Conservation (phyloP, 1,140 invertebrate genomes). For the Caenorhabditis remanei region DNA sequence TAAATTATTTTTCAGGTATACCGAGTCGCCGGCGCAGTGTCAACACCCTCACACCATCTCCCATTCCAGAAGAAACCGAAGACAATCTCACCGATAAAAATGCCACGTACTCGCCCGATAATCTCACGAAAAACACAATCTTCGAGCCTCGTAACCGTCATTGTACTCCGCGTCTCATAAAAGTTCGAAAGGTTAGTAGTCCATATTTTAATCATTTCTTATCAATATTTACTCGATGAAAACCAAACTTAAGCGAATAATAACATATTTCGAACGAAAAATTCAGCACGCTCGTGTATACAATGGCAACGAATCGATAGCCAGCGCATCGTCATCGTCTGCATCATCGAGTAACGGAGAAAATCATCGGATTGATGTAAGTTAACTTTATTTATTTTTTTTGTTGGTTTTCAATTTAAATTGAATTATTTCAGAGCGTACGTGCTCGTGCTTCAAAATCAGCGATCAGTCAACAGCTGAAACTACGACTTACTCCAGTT, state of each 20-base stretch:
- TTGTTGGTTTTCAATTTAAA: not conserved
- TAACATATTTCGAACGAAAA: not conserved
- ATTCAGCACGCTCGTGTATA: constrained; percentile 24
- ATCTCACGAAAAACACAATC: not conserved
- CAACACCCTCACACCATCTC: constrained; percentile 3
- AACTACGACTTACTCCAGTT: not conserved
- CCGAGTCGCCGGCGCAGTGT: not conserved
- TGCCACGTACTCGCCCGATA: not conserved
- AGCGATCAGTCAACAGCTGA: not conserved
- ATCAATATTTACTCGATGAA: constrained; percentile 14
- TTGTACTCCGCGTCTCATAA: not conserved
- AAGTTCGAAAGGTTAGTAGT: not conserved
- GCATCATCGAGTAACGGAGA: constrained; percentile 9
- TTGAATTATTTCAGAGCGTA: not conserved
- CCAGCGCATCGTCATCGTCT: not conserved
- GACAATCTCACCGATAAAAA: constrained; percentile 12
- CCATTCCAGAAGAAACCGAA: constrained; percentile 35
- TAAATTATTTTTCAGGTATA: not conserved
- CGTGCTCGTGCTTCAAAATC: constrained; percentile 16
- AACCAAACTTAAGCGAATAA: not conserved
- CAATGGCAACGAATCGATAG: not conserved
- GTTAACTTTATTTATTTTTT: not conserved
- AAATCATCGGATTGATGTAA: constrained; percentile 15
- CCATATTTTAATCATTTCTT: not conserved
- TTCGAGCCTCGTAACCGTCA: not conserved